Percentiles rank a stretch among this genome's conserved stretches.
phyloP scores from a whole-genome alignment of 2,888 invertebrate species.

The Cinara cedri region DNA sequence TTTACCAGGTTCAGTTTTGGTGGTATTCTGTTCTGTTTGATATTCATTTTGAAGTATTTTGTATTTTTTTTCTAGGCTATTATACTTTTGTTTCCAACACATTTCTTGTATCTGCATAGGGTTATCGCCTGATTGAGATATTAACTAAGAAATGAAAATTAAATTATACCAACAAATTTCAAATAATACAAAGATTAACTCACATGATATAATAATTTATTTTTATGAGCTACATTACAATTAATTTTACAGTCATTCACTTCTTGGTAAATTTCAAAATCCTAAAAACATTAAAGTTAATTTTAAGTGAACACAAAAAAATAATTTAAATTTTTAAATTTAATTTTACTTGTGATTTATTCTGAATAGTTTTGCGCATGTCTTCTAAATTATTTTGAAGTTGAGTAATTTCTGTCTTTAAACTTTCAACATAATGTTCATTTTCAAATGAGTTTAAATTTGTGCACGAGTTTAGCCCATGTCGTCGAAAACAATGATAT shows the following conservation, averaged over 20 bases:
- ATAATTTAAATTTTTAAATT: not conserved
- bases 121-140: constrained; percentile 37
- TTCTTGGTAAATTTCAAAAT: not conserved
- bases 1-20: constrained; percentile 33
- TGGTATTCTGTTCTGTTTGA: not conserved
- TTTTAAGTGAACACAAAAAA: not conserved
- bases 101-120: constrained; percentile 54
- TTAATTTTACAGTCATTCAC: not conserved
- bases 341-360: constrained; percentile 13
- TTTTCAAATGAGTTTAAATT: not conserved
- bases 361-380: not conserved
- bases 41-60: constrained; percentile 23
- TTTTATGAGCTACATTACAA: constrained; percentile 40
- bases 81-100: constrained; percentile 48
- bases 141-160: constrained; percentile 24
- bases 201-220: constrained; percentile 36
- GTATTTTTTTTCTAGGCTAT: constrained; percentile 35
- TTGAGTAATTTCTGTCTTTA: constrained; percentile 24
- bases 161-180: not conserved
- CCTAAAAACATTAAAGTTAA: constrained; percentile 22
- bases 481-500: constrained; percentile 33
- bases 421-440: not conserved
- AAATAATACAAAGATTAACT: not conserved
- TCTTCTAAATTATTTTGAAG: constrained; percentile 15
- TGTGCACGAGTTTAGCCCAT: constrained; percentile 9